Conservation (phyloP, 2,888 invertebrate genomes). For the Arenicola marina region DNA sequence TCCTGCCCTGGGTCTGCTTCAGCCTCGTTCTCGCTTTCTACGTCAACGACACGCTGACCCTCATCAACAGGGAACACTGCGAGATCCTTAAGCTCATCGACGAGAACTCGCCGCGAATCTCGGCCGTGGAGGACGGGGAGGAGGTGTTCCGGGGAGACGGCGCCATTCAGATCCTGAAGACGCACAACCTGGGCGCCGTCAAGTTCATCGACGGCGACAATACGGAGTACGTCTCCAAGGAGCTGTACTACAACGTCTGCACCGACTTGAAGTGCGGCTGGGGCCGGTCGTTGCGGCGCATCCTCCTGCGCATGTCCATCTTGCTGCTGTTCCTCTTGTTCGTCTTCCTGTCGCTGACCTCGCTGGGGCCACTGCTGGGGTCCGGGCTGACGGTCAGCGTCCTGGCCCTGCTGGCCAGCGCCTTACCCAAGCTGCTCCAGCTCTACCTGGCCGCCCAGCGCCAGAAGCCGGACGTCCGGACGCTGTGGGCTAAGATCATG, state of each 20-base stretch:
- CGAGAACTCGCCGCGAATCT: slow-evolving; percentile 38
- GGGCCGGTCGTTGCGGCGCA: slow-evolving; percentile 23
- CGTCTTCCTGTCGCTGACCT: slow-evolving; percentile 25
- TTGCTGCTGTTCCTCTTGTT: slow-evolving; percentile 25
- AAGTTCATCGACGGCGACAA: slow-evolving; percentile 40
- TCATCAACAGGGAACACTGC: slow-evolving; percentile 29
- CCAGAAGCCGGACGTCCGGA: not conserved
- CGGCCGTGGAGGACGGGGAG: slow-evolving; percentile 34
- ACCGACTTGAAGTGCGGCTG: slow-evolving; percentile 34
- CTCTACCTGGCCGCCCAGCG: slow-evolving; percentile 7
- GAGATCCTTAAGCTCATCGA: slow-evolving; percentile 37
- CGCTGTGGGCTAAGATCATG: slow-evolving; percentile 37
- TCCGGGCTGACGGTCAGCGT: slow-evolving; percentile 21
- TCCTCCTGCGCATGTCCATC: slow-evolving; percentile 20
- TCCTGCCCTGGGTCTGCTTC: slow-evolving; percentile 33
- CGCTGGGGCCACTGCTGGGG: slow-evolving; percentile 22
- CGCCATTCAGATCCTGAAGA: slow-evolving; percentile 32
- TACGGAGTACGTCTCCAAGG: slow-evolving; percentile 38
- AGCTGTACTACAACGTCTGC: slow-evolving; percentile 38
- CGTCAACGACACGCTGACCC: slow-evolving; percentile 29
- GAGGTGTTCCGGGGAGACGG: slow-evolving; percentile 27
- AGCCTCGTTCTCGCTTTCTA: slow-evolving; percentile 25
- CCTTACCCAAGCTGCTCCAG: slow-evolving; percentile 28
- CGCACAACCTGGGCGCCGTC: slow-evolving; percentile 39
- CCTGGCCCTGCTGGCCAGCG: slow-evolving; percentile 17